Conservation (phyloP, 2,888 invertebrate genomes). For the Polylopha cassiicola region DNA sequence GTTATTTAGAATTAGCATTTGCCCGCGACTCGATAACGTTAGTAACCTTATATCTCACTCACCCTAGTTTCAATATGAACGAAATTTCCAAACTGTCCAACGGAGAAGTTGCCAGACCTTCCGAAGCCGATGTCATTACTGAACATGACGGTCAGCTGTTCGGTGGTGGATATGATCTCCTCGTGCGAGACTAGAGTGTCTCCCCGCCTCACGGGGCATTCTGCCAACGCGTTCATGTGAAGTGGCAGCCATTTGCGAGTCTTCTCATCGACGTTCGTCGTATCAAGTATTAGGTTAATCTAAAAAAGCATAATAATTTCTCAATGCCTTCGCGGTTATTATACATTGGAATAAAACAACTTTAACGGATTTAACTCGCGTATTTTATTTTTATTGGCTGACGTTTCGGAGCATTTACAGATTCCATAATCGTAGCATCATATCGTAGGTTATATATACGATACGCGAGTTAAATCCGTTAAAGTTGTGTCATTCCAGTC, state of each 20-base stretch:
- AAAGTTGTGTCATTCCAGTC: too few relatives aligned
- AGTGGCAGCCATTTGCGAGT: slow-evolving; percentile 85
- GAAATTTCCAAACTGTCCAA: slow-evolving; percentile 84
- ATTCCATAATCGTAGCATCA: too few relatives aligned
- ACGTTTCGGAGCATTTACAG: too few relatives aligned
- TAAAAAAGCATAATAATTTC: slow-evolving; percentile 43
- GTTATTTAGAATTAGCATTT: background rate
- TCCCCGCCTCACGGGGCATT: slow-evolving; percentile 82
- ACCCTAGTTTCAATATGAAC: slow-evolving; percentile 83
- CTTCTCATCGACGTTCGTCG: slow-evolving; percentile 74
- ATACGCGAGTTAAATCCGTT: too few relatives aligned
- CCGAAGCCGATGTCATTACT: slow-evolving; percentile 81
- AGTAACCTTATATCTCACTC: slow-evolving; percentile 21
- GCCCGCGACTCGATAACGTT: background rate
- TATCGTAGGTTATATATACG: too few relatives aligned
- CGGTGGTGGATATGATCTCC: slow-evolving; percentile 86
- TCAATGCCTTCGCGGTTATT: background rate
- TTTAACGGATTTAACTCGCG: too few relatives aligned
- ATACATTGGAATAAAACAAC: too few relatives aligned
- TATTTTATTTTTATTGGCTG: too few relatives aligned
- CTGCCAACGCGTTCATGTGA: slow-evolving; percentile 84
- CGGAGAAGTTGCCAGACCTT: slow-evolving; percentile 77
- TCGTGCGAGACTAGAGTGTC: slow-evolving; percentile 79
- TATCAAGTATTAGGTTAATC: slow-evolving; percentile 86
- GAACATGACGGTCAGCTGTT: slow-evolving; percentile 83